Conservation (phyloP, 2,888 invertebrate genomes). For the Plutella xylostella region DNA sequence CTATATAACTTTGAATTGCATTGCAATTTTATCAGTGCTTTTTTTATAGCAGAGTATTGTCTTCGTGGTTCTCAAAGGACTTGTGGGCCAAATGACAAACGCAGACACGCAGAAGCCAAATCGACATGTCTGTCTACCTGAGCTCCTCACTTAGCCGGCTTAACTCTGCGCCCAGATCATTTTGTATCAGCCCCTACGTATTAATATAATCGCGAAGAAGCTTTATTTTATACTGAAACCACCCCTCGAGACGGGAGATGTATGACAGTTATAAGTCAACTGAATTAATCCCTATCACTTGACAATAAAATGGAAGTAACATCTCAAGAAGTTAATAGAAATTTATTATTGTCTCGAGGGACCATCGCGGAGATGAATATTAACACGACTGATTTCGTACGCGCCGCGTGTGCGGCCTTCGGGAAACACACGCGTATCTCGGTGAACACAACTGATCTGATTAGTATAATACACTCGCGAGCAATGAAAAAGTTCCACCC, state of each 20-base stretch:
- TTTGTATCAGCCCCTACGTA: constrained; percentile 45
- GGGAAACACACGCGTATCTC: too few species aligned
- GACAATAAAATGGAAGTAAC: constrained; percentile 63
- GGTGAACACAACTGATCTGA: too few species aligned
- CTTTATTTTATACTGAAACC: constrained; percentile 60
- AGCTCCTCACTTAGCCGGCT: constrained; percentile 30
- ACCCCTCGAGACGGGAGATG: constrained; percentile 51
- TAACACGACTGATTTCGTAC: too few species aligned
- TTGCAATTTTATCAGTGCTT: too few species aligned
- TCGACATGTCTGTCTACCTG: neutral
- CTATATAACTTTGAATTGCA: too few species aligned
- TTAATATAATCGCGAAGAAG: constrained; percentile 64
- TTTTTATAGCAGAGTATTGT: too few species aligned
- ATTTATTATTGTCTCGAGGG: constrained; percentile 50
- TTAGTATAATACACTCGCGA: too few species aligned
- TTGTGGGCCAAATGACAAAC: neutral
- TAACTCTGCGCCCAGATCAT: constrained; percentile 49
- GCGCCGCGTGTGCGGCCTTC: too few species aligned
- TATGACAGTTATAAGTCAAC: constrained; percentile 69
- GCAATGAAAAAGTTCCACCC: too few species aligned
- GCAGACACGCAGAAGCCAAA: neutral
- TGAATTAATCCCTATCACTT: constrained; percentile 67
- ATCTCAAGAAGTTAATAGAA: constrained; percentile 63
- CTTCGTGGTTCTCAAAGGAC: too few species aligned
- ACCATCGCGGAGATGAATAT: constrained; percentile 33